Evolutionary conservation across 2,888 invertebrate genomes (phyloP).

Genomic region (Drosophila emarginata): DNA sequence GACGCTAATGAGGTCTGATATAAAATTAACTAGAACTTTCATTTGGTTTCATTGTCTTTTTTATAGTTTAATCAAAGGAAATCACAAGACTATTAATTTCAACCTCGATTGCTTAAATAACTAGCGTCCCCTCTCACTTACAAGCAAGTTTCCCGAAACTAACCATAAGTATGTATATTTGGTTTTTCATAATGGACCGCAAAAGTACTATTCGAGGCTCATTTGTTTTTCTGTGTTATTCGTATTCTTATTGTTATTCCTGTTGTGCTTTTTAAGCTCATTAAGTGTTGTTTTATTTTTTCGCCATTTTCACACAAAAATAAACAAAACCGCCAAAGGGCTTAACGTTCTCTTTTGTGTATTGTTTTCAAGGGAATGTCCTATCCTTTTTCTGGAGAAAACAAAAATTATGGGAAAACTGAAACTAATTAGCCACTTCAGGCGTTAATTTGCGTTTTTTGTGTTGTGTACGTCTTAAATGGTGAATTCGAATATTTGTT

Average conservation of each 20-base stretch:
- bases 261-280: conserved; percentile 48
- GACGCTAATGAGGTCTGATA: not conserved
- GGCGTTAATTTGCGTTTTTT: conserved; percentile 22
- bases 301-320: conserved; percentile 14
- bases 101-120: conserved; percentile 1
- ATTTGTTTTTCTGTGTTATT: not conserved
- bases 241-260: conserved; percentile 5
- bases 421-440: conserved; percentile 66
- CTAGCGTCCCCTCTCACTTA: not conserved
- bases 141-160: conserved; percentile 15
- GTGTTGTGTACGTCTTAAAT: conserved; percentile 16
- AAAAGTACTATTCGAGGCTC: conserved; percentile 9
- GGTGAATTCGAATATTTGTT: conserved; percentile 8
- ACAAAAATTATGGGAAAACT: conserved; percentile 53
- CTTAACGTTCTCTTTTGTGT: conserved; percentile 21
- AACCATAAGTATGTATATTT: conserved; percentile 20
- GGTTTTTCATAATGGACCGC: conserved; percentile 28
- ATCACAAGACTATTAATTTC: conserved; percentile 5
- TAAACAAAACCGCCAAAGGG: conserved; percentile 45
- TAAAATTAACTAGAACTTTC: not conserved
- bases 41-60: not conserved
- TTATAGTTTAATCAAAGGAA: not conserved
- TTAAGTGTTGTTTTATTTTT: conserved; percentile 39
- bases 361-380: conserved; percentile 46
- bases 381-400: conserved; percentile 35